Conservation (phyloP, 2,888 invertebrate species). For the Agrotis ipsilon region DNA sequence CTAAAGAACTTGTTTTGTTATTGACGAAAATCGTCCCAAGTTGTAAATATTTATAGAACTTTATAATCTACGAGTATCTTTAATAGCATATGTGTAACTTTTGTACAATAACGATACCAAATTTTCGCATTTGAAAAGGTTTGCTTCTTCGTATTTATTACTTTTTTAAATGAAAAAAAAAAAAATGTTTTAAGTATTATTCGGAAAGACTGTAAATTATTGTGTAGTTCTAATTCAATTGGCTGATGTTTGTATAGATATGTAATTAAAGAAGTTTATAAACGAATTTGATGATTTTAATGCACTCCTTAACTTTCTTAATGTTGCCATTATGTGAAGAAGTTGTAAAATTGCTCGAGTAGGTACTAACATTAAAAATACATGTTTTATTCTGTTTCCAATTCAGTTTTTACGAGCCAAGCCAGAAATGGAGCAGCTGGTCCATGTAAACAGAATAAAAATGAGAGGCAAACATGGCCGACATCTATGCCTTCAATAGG, state of each 20-base stretch:
- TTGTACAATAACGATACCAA: constrained; percentile 91
- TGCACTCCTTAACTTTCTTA: constrained; percentile 46
- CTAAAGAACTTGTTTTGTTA: constrained; percentile 81
- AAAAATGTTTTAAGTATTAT: constrained; percentile 87
- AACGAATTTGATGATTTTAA: constrained; percentile 73
- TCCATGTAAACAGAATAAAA: constrained; percentile 86
- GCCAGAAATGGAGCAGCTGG: constrained; percentile 83
- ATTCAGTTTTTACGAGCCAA: constrained; percentile 85
- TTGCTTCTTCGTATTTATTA: constrained; percentile 89
- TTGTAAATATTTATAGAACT: constrained; percentile 85
- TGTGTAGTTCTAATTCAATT: constrained; percentile 88
- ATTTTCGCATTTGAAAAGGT: constrained; percentile 88
- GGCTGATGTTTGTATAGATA: constrained; percentile 90
- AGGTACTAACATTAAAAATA: constrained; percentile 73
- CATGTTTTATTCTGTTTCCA: constrained; percentile 84
- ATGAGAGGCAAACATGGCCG: constrained; percentile 77
- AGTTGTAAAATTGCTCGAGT: constrained; percentile 71
- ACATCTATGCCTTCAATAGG: constrained; percentile 76
- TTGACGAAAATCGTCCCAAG: constrained; percentile 81
- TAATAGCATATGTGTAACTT: constrained; percentile 81
- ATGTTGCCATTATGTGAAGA: constrained; percentile 56
- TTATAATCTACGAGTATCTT: constrained; percentile 76
- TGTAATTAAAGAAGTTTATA: constrained; percentile 89
- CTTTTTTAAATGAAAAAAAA: constrained; percentile 78
- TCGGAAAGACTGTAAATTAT: constrained; percentile 91